Evolutionary conservation across 2,113 vertebrate species (phyloP).

Genomic region (Suncus etruscus): DNA sequence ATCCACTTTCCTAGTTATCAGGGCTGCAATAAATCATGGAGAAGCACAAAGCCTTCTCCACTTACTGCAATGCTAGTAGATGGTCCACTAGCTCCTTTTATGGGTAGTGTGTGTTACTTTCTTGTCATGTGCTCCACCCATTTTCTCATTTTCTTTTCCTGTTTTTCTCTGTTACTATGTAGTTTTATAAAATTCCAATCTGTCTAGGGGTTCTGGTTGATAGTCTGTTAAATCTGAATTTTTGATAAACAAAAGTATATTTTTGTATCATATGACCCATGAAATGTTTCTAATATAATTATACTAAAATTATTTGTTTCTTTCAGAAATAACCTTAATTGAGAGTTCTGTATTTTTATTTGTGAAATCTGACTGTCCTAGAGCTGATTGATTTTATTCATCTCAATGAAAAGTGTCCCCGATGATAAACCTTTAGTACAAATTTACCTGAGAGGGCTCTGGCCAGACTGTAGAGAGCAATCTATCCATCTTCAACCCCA

Average conservation of each 20-base stretch:
- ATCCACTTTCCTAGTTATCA: background rate
- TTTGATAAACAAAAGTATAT: constrained; percentile 18
- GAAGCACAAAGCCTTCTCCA: background rate
- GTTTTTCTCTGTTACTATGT: background rate
- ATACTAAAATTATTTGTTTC: background rate
- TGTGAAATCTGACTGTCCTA: background rate
- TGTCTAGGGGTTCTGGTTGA: constrained; percentile 1
- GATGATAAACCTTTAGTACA: background rate
- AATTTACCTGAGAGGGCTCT: background rate
- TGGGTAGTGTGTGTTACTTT: background rate
- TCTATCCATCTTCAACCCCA: background rate
- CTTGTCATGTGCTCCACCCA: background rate
- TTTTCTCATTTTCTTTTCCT: background rate
- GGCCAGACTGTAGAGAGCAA: background rate
- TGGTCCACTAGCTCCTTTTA: background rate
- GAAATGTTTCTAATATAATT: background rate
- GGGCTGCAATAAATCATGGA: background rate
- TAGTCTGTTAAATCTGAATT: constrained; percentile 54
- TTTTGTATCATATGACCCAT: background rate
- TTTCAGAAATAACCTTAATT: constrained; percentile 28
- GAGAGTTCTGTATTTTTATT: background rate
- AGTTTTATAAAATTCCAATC: background rate
- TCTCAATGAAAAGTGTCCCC: background rate
- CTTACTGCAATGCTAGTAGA: background rate
- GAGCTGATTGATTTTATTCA: constrained; percentile 5